Conservation (phyloP, 2,113 vertebrate genomes). For the Tachycineta bicolor region DNA sequence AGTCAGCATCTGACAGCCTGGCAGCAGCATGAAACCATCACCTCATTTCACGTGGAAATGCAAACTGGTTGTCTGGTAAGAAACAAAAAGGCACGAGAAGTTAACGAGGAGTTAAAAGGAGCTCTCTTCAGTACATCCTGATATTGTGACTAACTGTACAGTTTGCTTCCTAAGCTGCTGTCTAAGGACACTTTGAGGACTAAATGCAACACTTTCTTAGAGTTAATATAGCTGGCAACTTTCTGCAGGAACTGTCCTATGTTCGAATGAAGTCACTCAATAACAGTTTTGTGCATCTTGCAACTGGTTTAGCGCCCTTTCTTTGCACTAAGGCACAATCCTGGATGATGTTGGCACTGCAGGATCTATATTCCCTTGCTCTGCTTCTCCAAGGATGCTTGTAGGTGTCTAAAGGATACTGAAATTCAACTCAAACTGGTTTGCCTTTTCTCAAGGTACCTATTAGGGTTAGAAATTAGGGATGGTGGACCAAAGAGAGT, state of each 20-base stretch:
- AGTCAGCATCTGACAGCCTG: neutral
- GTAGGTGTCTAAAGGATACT: neutral
- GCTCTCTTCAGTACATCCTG: neutral
- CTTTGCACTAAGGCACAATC: neutral
- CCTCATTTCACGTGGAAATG: neutral
- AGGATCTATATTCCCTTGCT: neutral
- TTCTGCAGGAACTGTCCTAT: neutral
- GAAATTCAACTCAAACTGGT: neutral
- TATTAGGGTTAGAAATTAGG: neutral
- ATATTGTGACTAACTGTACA: neutral
- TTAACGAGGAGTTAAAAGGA: neutral
- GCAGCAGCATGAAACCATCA: neutral
- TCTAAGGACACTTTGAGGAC: neutral
- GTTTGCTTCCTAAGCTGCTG: neutral
- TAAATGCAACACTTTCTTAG: neutral
- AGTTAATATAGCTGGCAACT: neutral
- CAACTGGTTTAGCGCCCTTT: neutral
- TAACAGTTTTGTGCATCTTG: neutral
- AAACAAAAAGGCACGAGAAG: neutral
- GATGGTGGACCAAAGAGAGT: neutral
- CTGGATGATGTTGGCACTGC: neutral
- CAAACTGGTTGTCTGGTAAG: neutral
- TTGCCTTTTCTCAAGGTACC: neutral
- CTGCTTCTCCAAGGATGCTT: neutral
- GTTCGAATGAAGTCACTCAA: neutral